A percentile compares a stretch with the other conserved stretches of the same genome.
Conservation (phyloP, 2,888 invertebrate genomes). For the Plutella xylostella region DNA sequence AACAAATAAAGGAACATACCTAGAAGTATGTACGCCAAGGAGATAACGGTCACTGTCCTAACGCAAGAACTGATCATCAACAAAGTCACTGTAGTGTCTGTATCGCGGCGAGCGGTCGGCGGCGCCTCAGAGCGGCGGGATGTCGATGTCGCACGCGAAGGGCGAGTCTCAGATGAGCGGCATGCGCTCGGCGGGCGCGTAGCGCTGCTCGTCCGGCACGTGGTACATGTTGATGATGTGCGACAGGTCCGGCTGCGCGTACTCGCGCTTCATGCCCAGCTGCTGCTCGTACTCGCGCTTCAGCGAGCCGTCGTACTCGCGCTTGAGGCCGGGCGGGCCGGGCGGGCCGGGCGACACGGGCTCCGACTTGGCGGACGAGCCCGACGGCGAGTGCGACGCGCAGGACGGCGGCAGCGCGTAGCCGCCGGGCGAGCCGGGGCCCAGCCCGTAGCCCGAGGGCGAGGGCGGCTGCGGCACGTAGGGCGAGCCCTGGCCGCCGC, state of each 20-base stretch:
- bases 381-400: constrained; percentile 85
- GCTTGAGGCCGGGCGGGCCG: constrained; percentile 63
- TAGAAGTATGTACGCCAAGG: constrained; percentile 56
- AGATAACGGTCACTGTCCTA: constrained; percentile 58
- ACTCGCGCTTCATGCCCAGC: constrained; percentile 77
- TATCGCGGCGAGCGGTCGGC: constrained; percentile 44
- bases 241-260: constrained; percentile 72
- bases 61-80: constrained; percentile 39
- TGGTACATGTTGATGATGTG: constrained; percentile 78
- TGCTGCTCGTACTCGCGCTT: constrained; percentile 68
- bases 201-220: constrained; percentile 74
- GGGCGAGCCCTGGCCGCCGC: constrained; percentile 78
- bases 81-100: constrained; percentile 42
- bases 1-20: constrained; percentile 65
- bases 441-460: constrained; percentile 74
- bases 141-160: constrained; percentile 73
- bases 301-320: constrained; percentile 53
- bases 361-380: constrained; percentile 90
- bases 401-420: constrained; percentile 76
- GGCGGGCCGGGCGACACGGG: constrained; percentile 84
- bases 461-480: constrained; percentile 80
- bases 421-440: constrained; percentile 73
- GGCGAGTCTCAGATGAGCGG: constrained; percentile 75
- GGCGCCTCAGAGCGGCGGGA: constrained; percentile 75
- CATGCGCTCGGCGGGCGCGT: constrained; percentile 70